Percentiles rank a stretch among this genome's conserved stretches.
phyloP scores from a whole-genome alignment of 2,888 invertebrate genomes.

The Coremacera marginata region DNA sequence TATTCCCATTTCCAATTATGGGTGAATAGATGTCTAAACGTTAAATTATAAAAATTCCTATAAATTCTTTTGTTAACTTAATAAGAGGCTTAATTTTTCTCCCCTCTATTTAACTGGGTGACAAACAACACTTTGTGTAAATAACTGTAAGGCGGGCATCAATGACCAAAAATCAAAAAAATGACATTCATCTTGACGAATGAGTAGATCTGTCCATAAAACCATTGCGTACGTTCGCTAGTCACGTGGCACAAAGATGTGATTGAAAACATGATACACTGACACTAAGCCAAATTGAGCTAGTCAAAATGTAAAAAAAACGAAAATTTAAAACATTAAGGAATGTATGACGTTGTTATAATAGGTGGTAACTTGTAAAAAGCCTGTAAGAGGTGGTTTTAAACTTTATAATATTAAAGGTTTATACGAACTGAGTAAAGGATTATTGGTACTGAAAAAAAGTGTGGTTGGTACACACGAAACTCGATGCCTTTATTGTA shows the following conservation, averaged over 20 bases:
- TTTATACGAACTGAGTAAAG: not conserved
- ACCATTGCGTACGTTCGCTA: not conserved
- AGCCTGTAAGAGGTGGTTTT: not conserved
- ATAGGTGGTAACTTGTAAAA: not conserved
- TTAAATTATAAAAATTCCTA: too few species aligned
- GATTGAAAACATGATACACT: not conserved
- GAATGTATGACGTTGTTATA: not conserved
- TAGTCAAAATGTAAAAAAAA: not conserved
- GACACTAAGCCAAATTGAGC: not conserved
- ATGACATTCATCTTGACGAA: conserved; percentile 24
- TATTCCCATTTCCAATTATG: too few species aligned
- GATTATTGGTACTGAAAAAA: not conserved
- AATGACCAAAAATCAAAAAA: conserved; percentile 4
- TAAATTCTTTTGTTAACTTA: conserved; percentile 7
- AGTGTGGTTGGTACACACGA: not conserved
- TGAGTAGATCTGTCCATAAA: not conserved
- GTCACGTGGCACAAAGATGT: not conserved
- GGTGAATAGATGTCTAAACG: not conserved
- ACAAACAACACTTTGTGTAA: not conserved
- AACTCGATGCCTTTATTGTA: too few species aligned
- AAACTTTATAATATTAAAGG: not conserved
- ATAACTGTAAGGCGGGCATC: not conserved
- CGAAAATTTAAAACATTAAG: not conserved
- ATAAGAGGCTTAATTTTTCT: conserved; percentile 20
- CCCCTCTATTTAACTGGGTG: not conserved